phyloP scores from a whole-genome alignment of 2,797 vertebrate species.

The Coreius guichenoti region DNA sequence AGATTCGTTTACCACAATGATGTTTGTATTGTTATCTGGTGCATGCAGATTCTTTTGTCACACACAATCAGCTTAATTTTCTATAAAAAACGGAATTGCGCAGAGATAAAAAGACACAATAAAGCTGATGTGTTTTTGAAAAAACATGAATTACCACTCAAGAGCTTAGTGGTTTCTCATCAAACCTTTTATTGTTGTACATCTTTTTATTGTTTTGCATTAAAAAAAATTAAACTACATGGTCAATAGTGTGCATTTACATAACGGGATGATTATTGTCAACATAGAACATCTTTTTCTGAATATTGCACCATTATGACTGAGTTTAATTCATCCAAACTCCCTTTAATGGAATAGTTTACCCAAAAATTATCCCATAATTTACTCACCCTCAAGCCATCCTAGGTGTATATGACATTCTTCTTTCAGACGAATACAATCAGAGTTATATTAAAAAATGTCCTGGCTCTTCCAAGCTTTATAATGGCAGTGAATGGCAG shows the following conservation, averaged over 20 bases:
- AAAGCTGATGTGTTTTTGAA: constrained; percentile 28
- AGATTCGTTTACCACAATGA: background rate
- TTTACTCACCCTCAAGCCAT: no score
- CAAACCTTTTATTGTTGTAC: constrained; percentile 9
- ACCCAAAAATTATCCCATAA: no score
- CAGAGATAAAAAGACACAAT: constrained; percentile 19
- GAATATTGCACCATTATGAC: background rate
- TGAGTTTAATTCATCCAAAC: background rate
- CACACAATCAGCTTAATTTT: constrained; percentile 47
- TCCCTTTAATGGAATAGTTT: background rate
- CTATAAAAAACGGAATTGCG: background rate
- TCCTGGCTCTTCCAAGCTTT: no score
- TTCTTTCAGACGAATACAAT: no score
- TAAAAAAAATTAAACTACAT: background rate
- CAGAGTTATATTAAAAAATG: no score
- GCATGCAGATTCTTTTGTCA: constrained; percentile 12
- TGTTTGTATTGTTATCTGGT: background rate
- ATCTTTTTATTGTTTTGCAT: constrained; percentile 1
- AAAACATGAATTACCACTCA: constrained; percentile 37
- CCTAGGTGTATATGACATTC: no score
- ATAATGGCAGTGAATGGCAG: no score
- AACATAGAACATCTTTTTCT: background rate
- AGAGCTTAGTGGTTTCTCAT: background rate
- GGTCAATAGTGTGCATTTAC: background rate
- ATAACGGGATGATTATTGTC: constrained; percentile 1